Evolutionary conservation across 2,797 vertebrate genomes (phyloP).

Genomic region (Mormyrops attenuatus): DNA sequence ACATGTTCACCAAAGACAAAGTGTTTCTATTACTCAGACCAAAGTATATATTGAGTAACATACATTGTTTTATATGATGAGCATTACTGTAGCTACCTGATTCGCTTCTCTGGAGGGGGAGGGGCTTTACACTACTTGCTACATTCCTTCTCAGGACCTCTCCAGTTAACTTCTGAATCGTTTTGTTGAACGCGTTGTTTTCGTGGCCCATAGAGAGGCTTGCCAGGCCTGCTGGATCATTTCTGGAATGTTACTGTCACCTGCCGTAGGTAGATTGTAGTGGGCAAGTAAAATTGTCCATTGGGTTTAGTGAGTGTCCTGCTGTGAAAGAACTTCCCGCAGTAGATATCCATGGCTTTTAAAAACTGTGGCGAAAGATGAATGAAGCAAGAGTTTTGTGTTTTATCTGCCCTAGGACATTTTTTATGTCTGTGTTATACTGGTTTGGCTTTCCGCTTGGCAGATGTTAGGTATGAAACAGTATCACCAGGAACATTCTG

Average conservation of each 20-base stretch:
- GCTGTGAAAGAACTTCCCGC: not conserved
- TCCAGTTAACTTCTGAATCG: not conserved
- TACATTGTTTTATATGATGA: not conserved
- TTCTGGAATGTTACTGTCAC: not conserved
- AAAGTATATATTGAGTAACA: not conserved
- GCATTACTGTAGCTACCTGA: not conserved
- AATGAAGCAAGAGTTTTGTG: not conserved
- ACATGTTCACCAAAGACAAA: not conserved
- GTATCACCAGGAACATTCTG: not conserved
- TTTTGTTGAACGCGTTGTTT: not conserved
- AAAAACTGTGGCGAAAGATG: not conserved
- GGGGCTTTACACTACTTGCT: not conserved
- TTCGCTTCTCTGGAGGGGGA: not conserved
- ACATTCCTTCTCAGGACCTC: not conserved
- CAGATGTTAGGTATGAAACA: not conserved
- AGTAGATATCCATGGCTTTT: not conserved
- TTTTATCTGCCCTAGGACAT: not conserved
- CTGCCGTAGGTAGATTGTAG: not conserved
- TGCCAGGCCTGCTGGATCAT: not conserved
- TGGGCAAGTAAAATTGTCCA: not conserved
- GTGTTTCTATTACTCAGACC: not conserved
- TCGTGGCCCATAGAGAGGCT: not conserved
- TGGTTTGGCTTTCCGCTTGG: not conserved
- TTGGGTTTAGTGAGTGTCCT: not conserved
- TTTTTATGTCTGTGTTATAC: not conserved